phyloP scores from a whole-genome alignment of 2,797 vertebrate genomes.

The Pseudochirops cupreus region DNA sequence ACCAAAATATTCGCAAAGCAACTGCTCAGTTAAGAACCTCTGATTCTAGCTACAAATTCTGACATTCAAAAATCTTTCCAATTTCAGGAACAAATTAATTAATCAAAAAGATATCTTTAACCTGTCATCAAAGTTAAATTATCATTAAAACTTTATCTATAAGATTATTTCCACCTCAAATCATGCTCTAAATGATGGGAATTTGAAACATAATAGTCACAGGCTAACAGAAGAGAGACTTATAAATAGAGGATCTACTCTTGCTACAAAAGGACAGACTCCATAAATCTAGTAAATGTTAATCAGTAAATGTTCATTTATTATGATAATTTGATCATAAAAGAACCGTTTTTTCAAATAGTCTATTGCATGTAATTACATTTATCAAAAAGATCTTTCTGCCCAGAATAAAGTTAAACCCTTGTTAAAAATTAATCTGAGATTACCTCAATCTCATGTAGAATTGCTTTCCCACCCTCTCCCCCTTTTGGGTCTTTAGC shows the following conservation, averaged over 20 bases:
- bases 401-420: neutral
- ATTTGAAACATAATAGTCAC: neutral
- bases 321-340: neutral
- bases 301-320: neutral
- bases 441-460: neutral
- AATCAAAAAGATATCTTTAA: neutral
- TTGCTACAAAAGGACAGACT: neutral
- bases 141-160: neutral
- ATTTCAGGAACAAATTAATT: neutral
- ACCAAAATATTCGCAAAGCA: neutral
- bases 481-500: neutral
- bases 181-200: neutral
- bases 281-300: neutral
- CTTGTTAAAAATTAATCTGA: neutral
- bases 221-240: neutral
- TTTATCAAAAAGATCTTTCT: neutral
- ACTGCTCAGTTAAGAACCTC: neutral
- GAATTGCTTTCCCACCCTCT: neutral
- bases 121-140: neutral
- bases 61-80: neutral
- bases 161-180: neutral
- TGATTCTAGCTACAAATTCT: neutral
- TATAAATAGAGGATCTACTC: neutral
- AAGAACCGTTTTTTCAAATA: neutral
- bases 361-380: neutral